These are phyloP conservation scores for Pagetopsis macropterus DNA, from an alignment of 2,797 vertebrate genomes.

Conservation along the genomic window DNA sequence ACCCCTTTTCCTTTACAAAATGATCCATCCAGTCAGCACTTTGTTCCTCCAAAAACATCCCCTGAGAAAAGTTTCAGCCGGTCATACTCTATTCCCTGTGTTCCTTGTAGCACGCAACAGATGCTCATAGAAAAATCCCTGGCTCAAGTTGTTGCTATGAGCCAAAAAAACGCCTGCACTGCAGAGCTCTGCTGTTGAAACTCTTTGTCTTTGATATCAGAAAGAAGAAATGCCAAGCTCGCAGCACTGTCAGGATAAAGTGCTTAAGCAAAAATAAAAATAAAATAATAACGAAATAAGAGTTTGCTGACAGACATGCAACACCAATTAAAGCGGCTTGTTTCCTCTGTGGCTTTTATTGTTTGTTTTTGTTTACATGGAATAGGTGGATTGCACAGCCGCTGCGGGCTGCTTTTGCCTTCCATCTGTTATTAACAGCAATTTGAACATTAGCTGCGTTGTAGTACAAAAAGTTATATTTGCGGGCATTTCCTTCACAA, in stretches of 20 bases:
- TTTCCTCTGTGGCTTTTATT: slow-evolving; percentile 14
- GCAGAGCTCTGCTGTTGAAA: slow-evolving; percentile 14
- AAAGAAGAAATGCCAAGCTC: neutral
- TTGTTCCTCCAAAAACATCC: slow-evolving; percentile 2
- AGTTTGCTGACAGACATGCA: neutral
- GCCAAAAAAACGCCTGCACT: slow-evolving; percentile 14
- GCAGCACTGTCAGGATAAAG: slow-evolving; percentile 19
- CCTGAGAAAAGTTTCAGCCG: slow-evolving; percentile 19
- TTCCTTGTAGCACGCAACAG: slow-evolving; percentile 26
- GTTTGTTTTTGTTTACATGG: slow-evolving; percentile 16
- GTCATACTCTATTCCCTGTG: slow-evolving; percentile 5
- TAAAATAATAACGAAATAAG: neutral
- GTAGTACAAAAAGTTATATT: no score
- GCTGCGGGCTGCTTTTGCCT: neutral
- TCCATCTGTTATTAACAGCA: neutral
- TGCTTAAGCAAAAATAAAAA: slow-evolving; percentile 10
- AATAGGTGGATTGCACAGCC: neutral
- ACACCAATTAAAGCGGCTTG: slow-evolving; percentile 16
- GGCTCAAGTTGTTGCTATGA: slow-evolving; percentile 21
- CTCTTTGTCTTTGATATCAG: neutral
- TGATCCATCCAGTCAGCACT: slow-evolving; percentile 31
- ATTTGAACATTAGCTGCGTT: no score
- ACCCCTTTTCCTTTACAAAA: slow-evolving; percentile 16
- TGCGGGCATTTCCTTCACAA: no score
- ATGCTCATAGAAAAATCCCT: slow-evolving; percentile 24